These are phyloP conservation scores for Acanthisitta chloris DNA, from an alignment of 2,113 vertebrate genomes.

Conservation along the genomic window DNA sequence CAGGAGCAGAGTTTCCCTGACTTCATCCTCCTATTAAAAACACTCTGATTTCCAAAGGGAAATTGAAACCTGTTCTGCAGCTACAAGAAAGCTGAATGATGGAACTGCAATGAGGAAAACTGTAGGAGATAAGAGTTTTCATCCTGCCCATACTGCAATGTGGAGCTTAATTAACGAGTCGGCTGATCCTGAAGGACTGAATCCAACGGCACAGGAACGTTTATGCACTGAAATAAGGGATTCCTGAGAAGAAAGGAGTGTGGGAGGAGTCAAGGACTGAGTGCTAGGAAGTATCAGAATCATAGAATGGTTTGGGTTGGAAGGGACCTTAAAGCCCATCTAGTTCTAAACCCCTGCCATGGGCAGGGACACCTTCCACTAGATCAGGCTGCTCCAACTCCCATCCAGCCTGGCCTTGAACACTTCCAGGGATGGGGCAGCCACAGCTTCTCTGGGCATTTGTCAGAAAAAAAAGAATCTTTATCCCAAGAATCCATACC, in stretches of 20 bases:
- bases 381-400: accelerated
- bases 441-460: background rate
- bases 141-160: background rate
- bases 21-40: background rate
- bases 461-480: background rate
- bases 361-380: background rate
- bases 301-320: background rate
- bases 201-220: background rate
- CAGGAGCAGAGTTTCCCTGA: background rate
- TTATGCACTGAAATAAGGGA: background rate
- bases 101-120: background rate
- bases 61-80: background rate
- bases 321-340: background rate
- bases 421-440: background rate
- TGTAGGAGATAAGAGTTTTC: background rate
- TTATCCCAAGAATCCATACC: background rate
- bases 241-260: background rate
- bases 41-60: background rate
- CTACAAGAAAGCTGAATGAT: background rate
- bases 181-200: background rate
- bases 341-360: accelerated
- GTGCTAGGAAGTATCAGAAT: background rate
- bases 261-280: background rate
- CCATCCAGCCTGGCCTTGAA: background rate
- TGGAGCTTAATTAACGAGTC: accelerated